Evolutionary conservation across 2,113 vertebrate genomes (phyloP), one percentile per base, ranked within the genome.

Genomic region (Pao palembangensis): DNA sequence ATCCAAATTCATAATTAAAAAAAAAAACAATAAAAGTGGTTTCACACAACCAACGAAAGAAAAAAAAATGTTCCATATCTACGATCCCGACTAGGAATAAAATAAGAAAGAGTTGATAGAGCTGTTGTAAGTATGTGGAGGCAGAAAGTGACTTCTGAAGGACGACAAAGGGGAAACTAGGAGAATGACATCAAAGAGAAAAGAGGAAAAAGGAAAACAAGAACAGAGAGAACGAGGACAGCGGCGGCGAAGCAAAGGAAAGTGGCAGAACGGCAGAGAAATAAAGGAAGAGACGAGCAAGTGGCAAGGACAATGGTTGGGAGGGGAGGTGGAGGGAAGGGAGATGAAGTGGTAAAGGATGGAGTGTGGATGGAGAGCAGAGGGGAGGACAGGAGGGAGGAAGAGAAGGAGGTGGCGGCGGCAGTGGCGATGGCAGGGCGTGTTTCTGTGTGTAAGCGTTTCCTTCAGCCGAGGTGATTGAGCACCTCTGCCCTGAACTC

Each of bases 401-500:
- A 47, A 61, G 34, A 18, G 21, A 47, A 31, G 47, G 48, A 55
- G 57, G 69, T 55, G 20, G 55, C 68, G 71, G 70, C 34, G 67
- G 67, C 80, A 73, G 76, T 52, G 71, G 77, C 49, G 53, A 63
- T 50, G 64, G 70, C 61, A 59, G 64, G 72, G 74, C 61, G 84
- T 86, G 73, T 87, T 78, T 83, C 73, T 72, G 67, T 77, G 85
- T 88, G 83, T 84, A 85, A 86, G 87, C 79, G 79, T 86, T 89
- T 86, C 85, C 85, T 80, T 87, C 83, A 84, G 82, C 80, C 42
- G 57, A 51, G 67, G 86, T 89, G 89, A 91, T 91, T 84, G 90
- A 91, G 88, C 87, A 88, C 88, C 88, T 88, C 87, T 90, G 89
- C 85, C 87, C 89, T 88, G 84, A 88, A 88, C 85, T 86, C 86